Conservation (phyloP, 2,113 vertebrate species). For the Oenanthe melanoleuca region DNA sequence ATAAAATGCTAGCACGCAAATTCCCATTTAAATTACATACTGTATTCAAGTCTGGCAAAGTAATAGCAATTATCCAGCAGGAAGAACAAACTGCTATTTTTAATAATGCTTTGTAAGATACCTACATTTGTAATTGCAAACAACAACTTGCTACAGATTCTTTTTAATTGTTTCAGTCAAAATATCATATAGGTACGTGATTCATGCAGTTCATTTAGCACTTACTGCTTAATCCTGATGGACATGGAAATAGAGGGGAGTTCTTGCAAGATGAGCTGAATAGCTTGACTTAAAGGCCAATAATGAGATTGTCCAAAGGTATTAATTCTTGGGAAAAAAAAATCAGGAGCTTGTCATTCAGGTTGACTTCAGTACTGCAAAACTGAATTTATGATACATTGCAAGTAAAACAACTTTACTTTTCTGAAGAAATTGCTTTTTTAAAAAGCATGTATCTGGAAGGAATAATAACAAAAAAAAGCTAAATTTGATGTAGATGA, state of each 20-base stretch:
- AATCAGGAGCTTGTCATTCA: background rate
- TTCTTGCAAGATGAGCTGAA: background rate
- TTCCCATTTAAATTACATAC: background rate
- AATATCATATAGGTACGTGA: background rate
- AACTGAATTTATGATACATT: background rate
- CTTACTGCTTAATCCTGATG: background rate
- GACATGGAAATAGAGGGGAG: background rate
- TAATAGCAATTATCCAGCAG: background rate
- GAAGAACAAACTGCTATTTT: background rate
- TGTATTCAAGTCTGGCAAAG: background rate
- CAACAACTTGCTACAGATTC: background rate
- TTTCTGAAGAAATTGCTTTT: background rate
- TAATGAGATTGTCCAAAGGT: background rate
- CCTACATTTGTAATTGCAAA: background rate
- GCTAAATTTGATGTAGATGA: background rate
- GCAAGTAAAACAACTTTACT: background rate
- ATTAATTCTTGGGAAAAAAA: background rate
- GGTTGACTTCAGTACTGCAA: background rate
- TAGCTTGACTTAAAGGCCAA: background rate
- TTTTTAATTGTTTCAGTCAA: background rate
- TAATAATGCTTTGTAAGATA: background rate
- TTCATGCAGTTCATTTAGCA: background rate
- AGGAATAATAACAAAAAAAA: background rate
- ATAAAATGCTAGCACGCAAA: background rate
- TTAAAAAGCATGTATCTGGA: background rate